These are phyloP conservation scores for Xenopus borealis DNA, from an alignment of 2,113 vertebrate genomes.

Conservation along the genomic window DNA sequence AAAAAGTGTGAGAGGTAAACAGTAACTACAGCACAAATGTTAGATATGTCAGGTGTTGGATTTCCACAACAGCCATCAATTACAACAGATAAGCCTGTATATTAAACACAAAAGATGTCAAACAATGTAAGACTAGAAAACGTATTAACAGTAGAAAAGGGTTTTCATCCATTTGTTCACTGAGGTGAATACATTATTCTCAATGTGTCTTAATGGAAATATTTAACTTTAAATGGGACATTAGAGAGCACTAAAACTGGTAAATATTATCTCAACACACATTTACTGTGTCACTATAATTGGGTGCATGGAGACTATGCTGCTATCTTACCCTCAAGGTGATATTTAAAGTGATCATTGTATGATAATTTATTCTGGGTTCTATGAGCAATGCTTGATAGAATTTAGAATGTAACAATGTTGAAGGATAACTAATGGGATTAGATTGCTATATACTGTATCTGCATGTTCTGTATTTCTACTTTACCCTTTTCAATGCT, in stretches of 20 bases:
- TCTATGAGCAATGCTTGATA: neutral
- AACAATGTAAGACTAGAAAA: neutral
- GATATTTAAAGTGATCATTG: conserved; percentile 2
- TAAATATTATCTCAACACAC: conserved; percentile 5
- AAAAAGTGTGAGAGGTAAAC: no score
- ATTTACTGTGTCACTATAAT: conserved; percentile 24
- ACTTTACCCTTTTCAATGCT: neutral
- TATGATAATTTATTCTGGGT: neutral
- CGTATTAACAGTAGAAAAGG: neutral
- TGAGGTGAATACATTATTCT: conserved; percentile 1
- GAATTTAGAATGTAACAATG: neutral
- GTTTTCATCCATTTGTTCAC: neutral
- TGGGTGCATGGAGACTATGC: conserved; percentile 18
- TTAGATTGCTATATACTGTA: neutral
- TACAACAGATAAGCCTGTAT: no score
- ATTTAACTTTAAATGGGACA: conserved; percentile 23
- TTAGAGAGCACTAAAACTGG: conserved; percentile 18
- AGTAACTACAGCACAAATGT: no score
- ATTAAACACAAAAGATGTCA: no score
- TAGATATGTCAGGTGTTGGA: no score
- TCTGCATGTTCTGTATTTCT: neutral
- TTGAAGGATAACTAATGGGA: neutral
- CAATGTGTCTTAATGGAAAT: neutral
- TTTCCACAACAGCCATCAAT: no score
- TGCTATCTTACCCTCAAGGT: conserved; percentile 17